Base-by-base conservation (phyloP, 1,140 invertebrate species). In the Drosophila asahinai region DNA sequence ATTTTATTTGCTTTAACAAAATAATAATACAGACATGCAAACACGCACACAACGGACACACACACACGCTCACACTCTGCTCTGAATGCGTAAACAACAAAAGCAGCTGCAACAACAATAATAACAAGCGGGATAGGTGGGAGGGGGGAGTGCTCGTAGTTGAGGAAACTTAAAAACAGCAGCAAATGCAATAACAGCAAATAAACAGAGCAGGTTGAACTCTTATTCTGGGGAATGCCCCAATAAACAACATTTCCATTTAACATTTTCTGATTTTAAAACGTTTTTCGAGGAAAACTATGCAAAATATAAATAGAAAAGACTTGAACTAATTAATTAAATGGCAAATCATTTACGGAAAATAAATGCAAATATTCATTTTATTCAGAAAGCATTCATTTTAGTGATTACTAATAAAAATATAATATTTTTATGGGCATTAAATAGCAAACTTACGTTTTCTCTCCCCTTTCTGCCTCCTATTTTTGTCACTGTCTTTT, bases 1-100 rank as follows among this genome's bases (percentile, higher is more conserved):
- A 81, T 86, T 83, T 83, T 91, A 91, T 91, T 91, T 86, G 86
- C 77, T 51, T 81, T 83, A 86, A 83, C 81, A 90, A 91, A 89
- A 89, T 84, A 89, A 89, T 84, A 87, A 77, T 74, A 82, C 82
- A 83, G 63, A 73, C 87, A 91, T 80, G 84, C 81, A 83, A 83
- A 81, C 84, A 77, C 70, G 62, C 63, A 86, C 33, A 68, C 63
- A 62, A 19, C 40, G 58, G 48, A 65, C 66, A 55, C 47, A 52
- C n/a, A 76, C n/a, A 76, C 55, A 47, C 40, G 63, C 30, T 38
- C 38, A 73, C 45, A 51, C 55, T 42, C 63, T 60, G 74, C 67
- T 80, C 70, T 67, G 77, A 79, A 86, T 90, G 78, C 81, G 84
- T 89, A 81, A 83, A 89, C 84, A 89, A 83, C 83, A 87, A 90